These are phyloP conservation scores for Petrosia ficiformis DNA, from an alignment of 37 sponge, comb jelly and placozoan genomes.

Conservation along the genomic window DNA sequence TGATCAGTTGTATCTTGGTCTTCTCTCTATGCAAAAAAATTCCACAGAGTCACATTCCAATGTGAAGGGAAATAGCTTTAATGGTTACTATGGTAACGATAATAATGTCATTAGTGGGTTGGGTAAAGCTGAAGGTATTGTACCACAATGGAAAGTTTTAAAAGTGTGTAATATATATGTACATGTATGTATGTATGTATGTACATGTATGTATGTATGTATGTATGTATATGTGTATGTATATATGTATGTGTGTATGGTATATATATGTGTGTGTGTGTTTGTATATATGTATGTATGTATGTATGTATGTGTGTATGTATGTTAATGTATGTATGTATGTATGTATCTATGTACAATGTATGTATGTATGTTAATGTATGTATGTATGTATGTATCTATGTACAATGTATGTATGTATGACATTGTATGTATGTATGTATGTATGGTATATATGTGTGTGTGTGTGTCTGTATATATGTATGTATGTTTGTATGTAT, in stretches of 20 bases:
- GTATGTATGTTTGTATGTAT: slow-evolving; percentile 10
- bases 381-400: neutral
- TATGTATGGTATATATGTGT: too few species aligned
- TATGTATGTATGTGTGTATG: neutral
- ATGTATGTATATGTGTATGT: neutral
- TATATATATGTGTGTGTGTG: neutral
- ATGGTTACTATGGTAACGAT: neutral
- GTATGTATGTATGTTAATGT: neutral
- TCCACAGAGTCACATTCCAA: neutral
- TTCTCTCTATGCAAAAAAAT: too few species aligned
- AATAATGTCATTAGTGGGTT: neutral
- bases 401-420: too few species aligned
- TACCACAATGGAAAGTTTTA: slow-evolving; percentile 72
- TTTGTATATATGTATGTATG: neutral
- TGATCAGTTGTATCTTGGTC: slow-evolving; percentile 59
- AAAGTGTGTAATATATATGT: slow-evolving; percentile 19
- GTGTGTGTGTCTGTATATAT: too few species aligned
- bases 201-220: slow-evolving; percentile 1
- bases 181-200: neutral
- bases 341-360: neutral
- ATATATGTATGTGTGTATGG: neutral
- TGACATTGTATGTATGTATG: slow-evolving; percentile 70
- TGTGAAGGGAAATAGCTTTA: too few species aligned
- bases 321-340: neutral
- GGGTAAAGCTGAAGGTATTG: too few species aligned